phyloP scores from a whole-genome alignment of 2,113 vertebrate species.

The Dipodomys stephensi region DNA sequence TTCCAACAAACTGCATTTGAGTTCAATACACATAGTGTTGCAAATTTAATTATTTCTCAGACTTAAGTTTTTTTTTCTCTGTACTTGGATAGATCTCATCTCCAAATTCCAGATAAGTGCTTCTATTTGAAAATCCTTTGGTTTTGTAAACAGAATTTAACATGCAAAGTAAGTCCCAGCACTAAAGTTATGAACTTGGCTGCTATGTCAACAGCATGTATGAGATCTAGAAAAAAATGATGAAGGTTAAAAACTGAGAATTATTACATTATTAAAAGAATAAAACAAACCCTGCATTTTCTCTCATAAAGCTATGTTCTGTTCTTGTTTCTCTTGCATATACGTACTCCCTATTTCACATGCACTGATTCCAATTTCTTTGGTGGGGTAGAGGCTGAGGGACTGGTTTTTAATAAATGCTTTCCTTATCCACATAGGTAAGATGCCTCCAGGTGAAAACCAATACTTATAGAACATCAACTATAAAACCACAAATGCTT shows the following conservation, averaged over 20 bases:
- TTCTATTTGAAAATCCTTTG: slow-evolving; percentile 72
- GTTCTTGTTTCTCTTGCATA: neutral
- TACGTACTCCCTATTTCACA: neutral
- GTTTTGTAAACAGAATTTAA: slow-evolving; percentile 76
- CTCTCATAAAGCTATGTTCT: slow-evolving; percentile 36
- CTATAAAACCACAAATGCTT: neutral
- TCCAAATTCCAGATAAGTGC: slow-evolving; percentile 64
- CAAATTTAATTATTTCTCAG: slow-evolving; percentile 76
- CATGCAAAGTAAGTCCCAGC: slow-evolving; percentile 56
- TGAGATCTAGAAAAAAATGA: slow-evolving; percentile 63
- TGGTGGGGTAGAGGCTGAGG: neutral
- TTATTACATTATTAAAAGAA: slow-evolving; percentile 61
- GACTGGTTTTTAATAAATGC: neutral
- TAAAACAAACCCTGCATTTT: neutral
- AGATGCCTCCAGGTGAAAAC: slow-evolving; percentile 28
- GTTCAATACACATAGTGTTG: slow-evolving; percentile 50
- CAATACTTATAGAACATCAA: slow-evolving; percentile 18
- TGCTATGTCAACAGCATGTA: slow-evolving; percentile 69
- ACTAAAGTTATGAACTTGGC: slow-evolving; percentile 68
- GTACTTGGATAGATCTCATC: slow-evolving; percentile 65
- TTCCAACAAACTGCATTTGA: slow-evolving; percentile 55
- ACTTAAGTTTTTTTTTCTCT: slow-evolving; percentile 70
- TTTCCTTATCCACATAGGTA: neutral
- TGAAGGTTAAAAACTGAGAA: slow-evolving; percentile 50
- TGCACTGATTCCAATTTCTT: neutral